Conservation (phyloP, 2,797 vertebrate species). For the Vipera latastei region DNA sequence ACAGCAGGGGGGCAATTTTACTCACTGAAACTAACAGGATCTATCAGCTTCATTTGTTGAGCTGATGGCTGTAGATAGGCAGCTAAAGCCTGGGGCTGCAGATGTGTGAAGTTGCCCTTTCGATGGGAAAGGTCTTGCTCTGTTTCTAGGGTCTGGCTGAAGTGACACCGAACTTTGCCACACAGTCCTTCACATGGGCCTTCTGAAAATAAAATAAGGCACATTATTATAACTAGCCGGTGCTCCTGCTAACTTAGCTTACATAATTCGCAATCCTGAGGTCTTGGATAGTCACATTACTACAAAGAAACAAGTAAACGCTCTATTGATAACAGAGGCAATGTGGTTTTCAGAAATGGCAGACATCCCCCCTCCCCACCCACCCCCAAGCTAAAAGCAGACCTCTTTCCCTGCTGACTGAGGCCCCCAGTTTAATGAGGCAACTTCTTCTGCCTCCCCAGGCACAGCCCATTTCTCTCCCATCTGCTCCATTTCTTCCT, state of each 20-base stretch:
- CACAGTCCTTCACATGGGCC: background rate
- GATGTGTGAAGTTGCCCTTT: background rate
- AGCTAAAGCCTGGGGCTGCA: no score
- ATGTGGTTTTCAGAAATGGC: slow-evolving; percentile 29
- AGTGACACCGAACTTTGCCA: background rate
- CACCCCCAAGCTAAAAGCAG: slow-evolving; percentile 22
- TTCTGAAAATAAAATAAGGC: background rate
- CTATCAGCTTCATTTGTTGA: background rate
- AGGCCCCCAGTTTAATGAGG: slow-evolving; percentile 7
- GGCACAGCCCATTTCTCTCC: slow-evolving; percentile 16
- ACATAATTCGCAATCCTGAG: background rate
- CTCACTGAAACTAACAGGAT: background rate
- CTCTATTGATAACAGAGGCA: accelerated
- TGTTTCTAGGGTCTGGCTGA: background rate
- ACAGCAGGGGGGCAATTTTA: background rate
- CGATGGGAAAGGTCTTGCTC: background rate
- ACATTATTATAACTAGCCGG: background rate
- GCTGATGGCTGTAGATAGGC: accelerated
- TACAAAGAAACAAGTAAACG: background rate
- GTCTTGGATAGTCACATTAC: accelerated
- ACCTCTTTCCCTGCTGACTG: slow-evolving; percentile 28
- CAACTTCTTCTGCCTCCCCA: background rate
- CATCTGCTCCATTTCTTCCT: slow-evolving; percentile 24
- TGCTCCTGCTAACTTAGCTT: background rate
- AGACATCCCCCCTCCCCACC: background rate